phyloP scores from a whole-genome alignment of 2,797 vertebrate species.

The Spondyliosoma cantharus region DNA sequence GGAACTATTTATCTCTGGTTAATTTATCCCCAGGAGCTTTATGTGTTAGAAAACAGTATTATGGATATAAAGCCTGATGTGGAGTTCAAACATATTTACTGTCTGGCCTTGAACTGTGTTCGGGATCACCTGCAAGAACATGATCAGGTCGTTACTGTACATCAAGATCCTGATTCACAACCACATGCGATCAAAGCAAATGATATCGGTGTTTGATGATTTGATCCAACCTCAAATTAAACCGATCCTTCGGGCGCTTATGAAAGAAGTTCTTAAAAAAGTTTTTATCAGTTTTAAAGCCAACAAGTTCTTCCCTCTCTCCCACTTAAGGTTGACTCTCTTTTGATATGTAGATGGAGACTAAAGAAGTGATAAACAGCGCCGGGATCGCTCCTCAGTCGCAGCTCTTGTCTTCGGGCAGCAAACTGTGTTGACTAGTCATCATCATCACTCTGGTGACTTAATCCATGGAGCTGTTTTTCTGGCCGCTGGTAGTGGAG shows the following conservation, averaged over 20 bases:
- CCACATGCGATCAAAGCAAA: conserved; percentile 7
- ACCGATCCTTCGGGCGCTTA: background rate
- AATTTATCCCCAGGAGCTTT: conserved; percentile 64
- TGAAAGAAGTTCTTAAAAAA: background rate
- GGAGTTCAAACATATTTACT: conserved; percentile 30
- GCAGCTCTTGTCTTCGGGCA: conserved; percentile 55
- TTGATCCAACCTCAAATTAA: conserved; percentile 13
- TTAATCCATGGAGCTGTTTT: conserved; percentile 67
- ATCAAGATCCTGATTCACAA: background rate
- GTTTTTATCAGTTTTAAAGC: conserved; percentile 40
- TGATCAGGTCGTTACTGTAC: background rate
- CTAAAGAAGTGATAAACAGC: conserved; percentile 44
- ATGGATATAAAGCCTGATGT: background rate
- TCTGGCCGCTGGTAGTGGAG: conserved; percentile 64
- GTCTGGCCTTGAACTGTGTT: conserved; percentile 29
- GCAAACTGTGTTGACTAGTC: conserved; percentile 62
- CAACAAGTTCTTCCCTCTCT: conserved; percentile 7
- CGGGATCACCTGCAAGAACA: conserved; percentile 18
- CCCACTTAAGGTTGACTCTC: conserved; percentile 26
- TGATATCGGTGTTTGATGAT: conserved; percentile 8
- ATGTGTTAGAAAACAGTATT: conserved; percentile 37
- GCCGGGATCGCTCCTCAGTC: conserved; percentile 20
- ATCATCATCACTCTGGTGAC: conserved; percentile 58
- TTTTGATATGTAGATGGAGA: conserved; percentile 61
- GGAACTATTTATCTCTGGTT: conserved; percentile 60